Base-by-base conservation (phyloP, 1,140 invertebrate genomes). In the Drosophila mayri region DNA sequence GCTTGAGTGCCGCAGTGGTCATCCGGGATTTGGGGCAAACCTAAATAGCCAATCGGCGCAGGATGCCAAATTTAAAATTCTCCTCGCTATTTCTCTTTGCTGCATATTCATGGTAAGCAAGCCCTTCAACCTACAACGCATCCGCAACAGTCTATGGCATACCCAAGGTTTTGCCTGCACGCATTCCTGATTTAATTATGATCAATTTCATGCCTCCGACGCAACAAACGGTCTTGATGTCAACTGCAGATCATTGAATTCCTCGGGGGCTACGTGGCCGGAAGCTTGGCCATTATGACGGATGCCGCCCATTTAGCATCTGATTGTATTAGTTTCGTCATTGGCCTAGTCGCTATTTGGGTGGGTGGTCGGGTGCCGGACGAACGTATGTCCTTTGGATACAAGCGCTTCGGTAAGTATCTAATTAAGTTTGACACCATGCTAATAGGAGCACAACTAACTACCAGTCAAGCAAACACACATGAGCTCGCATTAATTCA, bases 251-350 rank as follows among this genome's bases (percentile, higher is more conserved):
- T 95, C 76, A 94, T 95, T 76, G 95, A 96, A 93, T 92, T 96
- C 76, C 93, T 96, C 46, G 97, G 97, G 73, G 97, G 97, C 2
- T 95, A 96, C 91, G 90, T 97, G 35, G 96, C 97, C 18, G 95
- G 96, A 84, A 97, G 96, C 93, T 93, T 97, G 63, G 96, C 97
- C 11, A 95, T 97, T 76, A 96, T 97, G 95, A 95, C 96, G 22
- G 97, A 98, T 93, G 96, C 97, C 30, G 97, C 97, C 35, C 97
- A 98, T 94, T 94, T 98, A 91, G 93, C 97, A 66, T 96, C 96
- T 73, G 97, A 98, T 94, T 96, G 97, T 81, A 95, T 96, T 65
- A 96, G 96, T 70, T 97, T 97, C 93, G 93, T 96, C 44, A 95
- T 97, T 52, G 96, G 96, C 38, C 93, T 97, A 60, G 94, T 97